Base-by-base conservation (phyloP, 2,113 vertebrate species). In the Chrysemys picta region DNA sequence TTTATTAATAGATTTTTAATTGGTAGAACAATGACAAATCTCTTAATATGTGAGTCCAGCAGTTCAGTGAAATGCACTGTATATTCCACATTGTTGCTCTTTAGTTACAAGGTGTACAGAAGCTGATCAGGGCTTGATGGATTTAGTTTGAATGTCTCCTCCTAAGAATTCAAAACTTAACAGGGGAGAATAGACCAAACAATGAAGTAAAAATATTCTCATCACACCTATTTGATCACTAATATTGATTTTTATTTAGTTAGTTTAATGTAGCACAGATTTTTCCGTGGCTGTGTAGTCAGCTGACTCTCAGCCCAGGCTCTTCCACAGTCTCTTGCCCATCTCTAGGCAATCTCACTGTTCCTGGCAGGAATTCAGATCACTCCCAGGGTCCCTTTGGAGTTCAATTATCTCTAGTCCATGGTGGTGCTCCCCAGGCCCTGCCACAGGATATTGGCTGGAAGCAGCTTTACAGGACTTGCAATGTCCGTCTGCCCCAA, bases 1-100 rank as follows among this genome's bases (percentile, higher is more conserved):
- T 97, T 97, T 97, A 97, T 95, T 94, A 93, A 93, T 92, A 75
- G 54, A 57, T 57, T 90, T 91, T 50, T 88, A 52, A 86, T 69
- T 82, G 85, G 83, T 53, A 84, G 79, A 92, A 65, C 52, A 96
- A 78, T 79, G 83, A 86, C 62, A 88, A 91, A 91, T 86, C 87
- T 95, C 56, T 97, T 92, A 93, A 91, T 56, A 92, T 78, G 72
- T 0, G 3, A 96, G 82, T 5, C 10, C 38, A 81, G 45, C 59
- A 80, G 38, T 89, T 92, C 84, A 19, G 14, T 90, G 89, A 92
- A 97, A 94, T 62, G 27, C 47, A 49, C 75, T 88, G 31, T 35
- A 45, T 24, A 25, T 87, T 95, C 78, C 69, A 91, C 83, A 52
- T 94, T 69, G 82, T 12, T 96, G 42, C 7, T 19, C 91, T 94